Evolutionary conservation across 2,113 vertebrate species (phyloP).

Genomic region (Melanotaenia duboulayi): DNA sequence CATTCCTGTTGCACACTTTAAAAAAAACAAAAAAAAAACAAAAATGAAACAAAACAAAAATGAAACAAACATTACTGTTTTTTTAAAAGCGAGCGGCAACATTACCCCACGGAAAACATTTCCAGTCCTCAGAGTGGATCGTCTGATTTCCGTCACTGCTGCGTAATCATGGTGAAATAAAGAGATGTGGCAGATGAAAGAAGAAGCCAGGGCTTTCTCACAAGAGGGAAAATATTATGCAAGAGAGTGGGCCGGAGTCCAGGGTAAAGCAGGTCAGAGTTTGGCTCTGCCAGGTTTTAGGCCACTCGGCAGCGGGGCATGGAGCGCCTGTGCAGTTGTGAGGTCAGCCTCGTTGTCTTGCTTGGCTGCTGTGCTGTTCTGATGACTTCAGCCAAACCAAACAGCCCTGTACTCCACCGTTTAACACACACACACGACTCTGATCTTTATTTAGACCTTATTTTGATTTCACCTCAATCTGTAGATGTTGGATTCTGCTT

Average conservation of each 20-base stretch:
- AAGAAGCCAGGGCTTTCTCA: constrained; percentile 2
- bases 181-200: constrained; percentile 11
- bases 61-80: too few species aligned
- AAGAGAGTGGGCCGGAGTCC: constrained; percentile 15
- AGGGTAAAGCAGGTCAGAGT: neutral
- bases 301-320: too few species aligned
- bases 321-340: constrained; percentile 55
- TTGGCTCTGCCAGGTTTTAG: too few species aligned
- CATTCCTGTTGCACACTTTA: too few species aligned
- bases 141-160: constrained; percentile 12
- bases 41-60: too few species aligned
- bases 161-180: constrained; percentile 22
- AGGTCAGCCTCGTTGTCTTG: constrained; percentile 47
- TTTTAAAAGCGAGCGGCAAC: too few species aligned
- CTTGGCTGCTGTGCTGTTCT: constrained; percentile 45
- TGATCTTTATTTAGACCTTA: constrained; percentile 67
- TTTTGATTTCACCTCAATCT: constrained; percentile 64
- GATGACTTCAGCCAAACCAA: constrained; percentile 66
- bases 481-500: constrained; percentile 56
- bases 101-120: constrained; percentile 7
- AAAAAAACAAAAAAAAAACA: too few species aligned
- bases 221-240: constrained; percentile 24
- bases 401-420: constrained; percentile 35
- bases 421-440: constrained; percentile 37
- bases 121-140: constrained; percentile 17